Evolutionary conservation across 92 coral and sea anemone species (phyloP).

Genomic region (Palythoa caribaeorum): DNA sequence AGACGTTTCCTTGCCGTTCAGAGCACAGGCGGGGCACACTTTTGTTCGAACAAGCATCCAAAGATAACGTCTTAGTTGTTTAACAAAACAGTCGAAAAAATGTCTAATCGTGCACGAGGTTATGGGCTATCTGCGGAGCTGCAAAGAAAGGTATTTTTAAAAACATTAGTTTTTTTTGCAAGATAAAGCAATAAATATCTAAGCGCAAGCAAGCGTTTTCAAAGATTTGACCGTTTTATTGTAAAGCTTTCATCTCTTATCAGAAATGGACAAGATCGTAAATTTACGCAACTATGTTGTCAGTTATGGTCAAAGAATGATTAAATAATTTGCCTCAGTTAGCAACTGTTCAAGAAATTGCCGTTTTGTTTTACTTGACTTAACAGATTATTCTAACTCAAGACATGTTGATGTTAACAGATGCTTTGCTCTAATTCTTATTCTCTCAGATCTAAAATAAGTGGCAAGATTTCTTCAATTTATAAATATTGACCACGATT

Average conservation of each 20-base stretch:
- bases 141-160: constrained; percentile 21
- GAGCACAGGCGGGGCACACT: not conserved
- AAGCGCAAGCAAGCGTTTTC: not conserved
- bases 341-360: too few species aligned
- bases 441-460: too few species aligned
- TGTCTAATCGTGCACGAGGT: constrained; percentile 25
- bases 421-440: too few species aligned
- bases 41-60: not conserved
- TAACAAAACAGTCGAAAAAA: not conserved
- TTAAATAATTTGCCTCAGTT: too few species aligned
- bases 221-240: not conserved
- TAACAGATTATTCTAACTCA: too few species aligned
- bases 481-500: too few species aligned
- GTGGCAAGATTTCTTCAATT: too few species aligned
- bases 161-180: not conserved
- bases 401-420: too few species aligned
- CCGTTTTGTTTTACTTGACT: too few species aligned
- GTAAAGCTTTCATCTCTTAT: not conserved
- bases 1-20: not conserved
- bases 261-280: too few species aligned
- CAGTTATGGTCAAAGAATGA: not conserved
- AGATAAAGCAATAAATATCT: not conserved
- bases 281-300: too few species aligned
- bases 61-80: not conserved
- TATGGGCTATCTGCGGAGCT: constrained; percentile 22